These are phyloP conservation scores for Sebastes iracundus DNA, from an alignment of 2,797 vertebrate genomes.

Conservation along the genomic window DNA sequence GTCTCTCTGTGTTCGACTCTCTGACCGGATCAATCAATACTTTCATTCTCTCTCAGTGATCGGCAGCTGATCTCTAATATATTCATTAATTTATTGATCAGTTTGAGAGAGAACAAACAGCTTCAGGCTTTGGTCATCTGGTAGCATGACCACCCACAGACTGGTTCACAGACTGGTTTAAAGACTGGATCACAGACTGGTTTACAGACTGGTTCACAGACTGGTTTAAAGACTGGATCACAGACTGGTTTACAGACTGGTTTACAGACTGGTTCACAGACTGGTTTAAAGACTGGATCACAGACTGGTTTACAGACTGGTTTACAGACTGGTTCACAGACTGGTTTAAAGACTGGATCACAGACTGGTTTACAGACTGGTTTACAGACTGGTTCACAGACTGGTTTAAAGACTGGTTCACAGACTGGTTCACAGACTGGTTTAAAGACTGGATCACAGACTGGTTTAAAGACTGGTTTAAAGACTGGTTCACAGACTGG, in stretches of 20 bases:
- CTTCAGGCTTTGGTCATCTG: constrained; percentile 10
- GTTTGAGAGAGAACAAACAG: constrained; percentile 52
- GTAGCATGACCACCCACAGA: neutral
- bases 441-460: too few relatives aligned
- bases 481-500: too few relatives aligned
- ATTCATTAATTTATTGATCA: constrained; percentile 83
- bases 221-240: too few relatives aligned
- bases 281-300: rapidly evolving
- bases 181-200: too few relatives aligned
- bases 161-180: neutral
- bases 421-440: too few relatives aligned
- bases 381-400: too few relatives aligned
- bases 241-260: too few relatives aligned
- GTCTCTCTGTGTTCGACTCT: constrained; percentile 27
- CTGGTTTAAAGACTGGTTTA: too few relatives aligned
- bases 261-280: rapidly evolving
- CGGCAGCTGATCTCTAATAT: constrained; percentile 69
- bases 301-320: rapidly evolving
- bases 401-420: too few relatives aligned
- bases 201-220: too few relatives aligned
- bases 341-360: too few relatives aligned
- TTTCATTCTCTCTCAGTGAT: constrained; percentile 57
- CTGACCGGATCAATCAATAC: constrained; percentile 72
- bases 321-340: rapidly evolving
- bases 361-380: too few relatives aligned